Evolutionary conservation across 2,888 invertebrate species (phyloP).

Genomic region (Masnerella sp.): DNA sequence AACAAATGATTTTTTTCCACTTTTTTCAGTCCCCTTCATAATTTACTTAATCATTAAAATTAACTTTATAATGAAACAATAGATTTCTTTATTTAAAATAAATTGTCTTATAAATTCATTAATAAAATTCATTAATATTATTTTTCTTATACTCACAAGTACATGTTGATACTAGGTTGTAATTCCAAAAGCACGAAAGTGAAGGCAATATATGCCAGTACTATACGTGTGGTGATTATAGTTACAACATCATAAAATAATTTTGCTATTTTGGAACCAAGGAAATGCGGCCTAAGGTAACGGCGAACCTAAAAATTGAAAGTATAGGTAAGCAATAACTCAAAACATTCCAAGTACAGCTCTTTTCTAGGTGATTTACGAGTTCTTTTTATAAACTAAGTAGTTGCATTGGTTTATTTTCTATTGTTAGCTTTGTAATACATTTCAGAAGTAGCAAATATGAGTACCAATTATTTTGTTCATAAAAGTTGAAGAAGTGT

Average conservation of each 20-base stretch:
- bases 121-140: not conserved
- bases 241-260: slow-evolving; percentile 90
- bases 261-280: slow-evolving; percentile 83
- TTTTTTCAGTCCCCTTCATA: not conserved
- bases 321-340: not conserved
- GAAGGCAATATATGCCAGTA: slow-evolving; percentile 93
- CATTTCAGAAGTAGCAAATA: not conserved
- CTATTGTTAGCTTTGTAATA: not conserved
- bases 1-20: not conserved
- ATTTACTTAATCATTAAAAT: no score
- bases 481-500: no score
- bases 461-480: no score
- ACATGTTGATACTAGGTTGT: slow-evolving; percentile 85
- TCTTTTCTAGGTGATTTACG: no score
- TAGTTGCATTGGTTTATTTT: no score
- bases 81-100: no score
- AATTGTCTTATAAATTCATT: not conserved
- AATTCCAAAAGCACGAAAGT: slow-evolving; percentile 95
- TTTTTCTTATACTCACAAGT: slow-evolving; percentile 83
- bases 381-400: no score
- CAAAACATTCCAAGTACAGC: no score
- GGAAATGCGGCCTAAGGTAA: slow-evolving; percentile 88
- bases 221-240: slow-evolving; percentile 88
- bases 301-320: slow-evolving; percentile 86
- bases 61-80: no score